These are phyloP conservation scores for Epinotia bilunana DNA, from an alignment of 2,888 invertebrate species.

Conservation along the genomic window DNA sequence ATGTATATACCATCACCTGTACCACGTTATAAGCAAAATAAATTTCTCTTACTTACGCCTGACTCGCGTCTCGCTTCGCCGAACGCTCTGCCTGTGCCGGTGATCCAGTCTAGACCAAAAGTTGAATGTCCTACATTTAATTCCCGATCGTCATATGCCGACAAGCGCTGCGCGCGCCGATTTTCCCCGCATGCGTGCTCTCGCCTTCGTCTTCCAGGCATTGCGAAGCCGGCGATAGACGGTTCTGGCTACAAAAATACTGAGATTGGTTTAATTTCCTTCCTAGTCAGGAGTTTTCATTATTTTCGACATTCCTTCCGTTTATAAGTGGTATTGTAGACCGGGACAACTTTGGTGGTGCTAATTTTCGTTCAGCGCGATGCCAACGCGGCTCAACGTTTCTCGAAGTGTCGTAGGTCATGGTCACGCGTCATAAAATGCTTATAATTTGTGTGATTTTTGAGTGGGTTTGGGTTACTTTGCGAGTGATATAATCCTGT, in stretches of 20 bases:
- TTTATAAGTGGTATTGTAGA: not conserved
- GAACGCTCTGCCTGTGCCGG: no score
- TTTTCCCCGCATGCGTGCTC: not conserved
- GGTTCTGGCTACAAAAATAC: not conserved
- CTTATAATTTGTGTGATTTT: not conserved
- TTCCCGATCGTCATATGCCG: not conserved
- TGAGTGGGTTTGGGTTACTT: no score
- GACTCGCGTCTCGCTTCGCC: no score
- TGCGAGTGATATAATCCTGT: no score
- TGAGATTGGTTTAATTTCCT: no score
- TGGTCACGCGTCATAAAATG: not conserved
- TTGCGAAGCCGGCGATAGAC: not conserved
- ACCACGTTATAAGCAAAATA: no score
- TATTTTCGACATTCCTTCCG: not conserved
- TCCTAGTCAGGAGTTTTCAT: not conserved
- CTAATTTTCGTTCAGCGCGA: no score
- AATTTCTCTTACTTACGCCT: no score
- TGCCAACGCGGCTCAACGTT: no score
- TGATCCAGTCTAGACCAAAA: not conserved
- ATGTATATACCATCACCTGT: no score
- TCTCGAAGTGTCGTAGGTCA: not conserved
- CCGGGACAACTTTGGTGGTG: not conserved
- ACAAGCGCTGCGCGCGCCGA: not conserved
- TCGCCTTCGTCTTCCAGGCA: not conserved
- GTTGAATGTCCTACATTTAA: not conserved